Base-by-base conservation (phyloP, 2,888 invertebrate species). In the Aspidiotus rigidus region DNA sequence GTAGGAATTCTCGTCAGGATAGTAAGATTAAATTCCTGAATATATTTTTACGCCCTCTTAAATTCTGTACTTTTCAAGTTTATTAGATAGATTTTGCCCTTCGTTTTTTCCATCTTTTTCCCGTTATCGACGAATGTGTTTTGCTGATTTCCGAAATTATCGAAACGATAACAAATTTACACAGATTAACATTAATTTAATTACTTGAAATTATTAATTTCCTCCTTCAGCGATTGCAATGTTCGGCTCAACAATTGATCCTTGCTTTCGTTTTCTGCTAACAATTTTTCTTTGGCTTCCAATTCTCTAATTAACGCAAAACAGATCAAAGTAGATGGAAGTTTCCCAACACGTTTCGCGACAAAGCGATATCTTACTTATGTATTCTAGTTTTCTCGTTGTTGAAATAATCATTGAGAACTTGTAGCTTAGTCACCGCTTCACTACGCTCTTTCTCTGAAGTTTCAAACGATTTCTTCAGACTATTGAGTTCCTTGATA, bases 381-480 rank as follows among this genome's bases (percentile, higher is more conserved):
- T 93, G 86, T 62, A 93, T 81, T 78, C 93, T 89, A 13, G 86
- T 83, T 78, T 94, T 94, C 74, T 90, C 88, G 73, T 94, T 92
- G 76, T 93, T 90, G 80, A 94, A 94, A 78, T 93, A 94, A 76
- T 87, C 88, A 0, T 90, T 88, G 55, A 95, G 80, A 1, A 94
- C 93, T 76, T 90, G 90, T 2, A 94, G 82, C 74, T 90, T 85
- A 0, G 42, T 59, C 16, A 59, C 28, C 41, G 67, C 67, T 67
- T 67, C 42, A 11, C 57, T 67, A n/a, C 44, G 13, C 40, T 44
- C 60, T 59, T 67, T 67, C 49, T 59, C 67, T 28, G 59, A 56
- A 16, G 15, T 55, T 64, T 64, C 64, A 2, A 41, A 64, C 10
- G 64, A 28, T 55, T 64, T 53, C 13, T 54, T 64, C 55, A 64